Conservation (phyloP, 1,140 invertebrate genomes). For the Zelostemma sp. region DNA sequence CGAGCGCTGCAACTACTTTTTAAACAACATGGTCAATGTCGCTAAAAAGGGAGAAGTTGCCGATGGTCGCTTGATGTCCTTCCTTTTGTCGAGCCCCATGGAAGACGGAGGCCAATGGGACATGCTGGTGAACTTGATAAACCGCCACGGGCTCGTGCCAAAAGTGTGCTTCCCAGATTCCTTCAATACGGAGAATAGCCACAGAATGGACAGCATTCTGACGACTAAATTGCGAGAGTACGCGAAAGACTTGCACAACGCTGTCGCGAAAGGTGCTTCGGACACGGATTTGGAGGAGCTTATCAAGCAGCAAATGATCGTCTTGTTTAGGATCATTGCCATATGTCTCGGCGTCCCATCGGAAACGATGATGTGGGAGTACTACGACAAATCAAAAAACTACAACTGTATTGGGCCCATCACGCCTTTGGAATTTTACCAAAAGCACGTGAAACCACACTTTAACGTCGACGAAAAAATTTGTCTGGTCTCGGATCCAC, state of each 20-base stretch:
- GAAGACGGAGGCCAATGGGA: conserved; percentile 94
- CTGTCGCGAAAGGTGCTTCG: conserved; percentile 72
- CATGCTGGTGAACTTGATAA: conserved; percentile 89
- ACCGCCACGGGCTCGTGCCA: conserved; percentile 89
- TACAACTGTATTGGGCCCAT: conserved; percentile 83
- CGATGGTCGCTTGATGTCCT: conserved; percentile 83
- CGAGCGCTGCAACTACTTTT: conserved; percentile 87
- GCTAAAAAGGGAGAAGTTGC: conserved; percentile 80
- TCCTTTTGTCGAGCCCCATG: conserved; percentile 83
- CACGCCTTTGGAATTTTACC: conserved; percentile 85
- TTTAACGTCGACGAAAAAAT: conserved; percentile 89
- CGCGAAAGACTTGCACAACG: conserved; percentile 77
- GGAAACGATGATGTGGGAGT: conserved; percentile 87
- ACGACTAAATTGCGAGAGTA: conserved; percentile 90
- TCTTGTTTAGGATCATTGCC: conserved; percentile 85
- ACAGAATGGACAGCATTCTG: conserved; percentile 82
- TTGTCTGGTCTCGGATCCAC: conserved; percentile 88
- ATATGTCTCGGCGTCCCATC: conserved; percentile 86
- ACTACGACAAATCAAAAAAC: conserved; percentile 87
- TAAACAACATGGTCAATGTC: conserved; percentile 85
- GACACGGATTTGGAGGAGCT: conserved; percentile 72
- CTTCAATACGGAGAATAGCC: conserved; percentile 80
- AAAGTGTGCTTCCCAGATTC: conserved; percentile 89
- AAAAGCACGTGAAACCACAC: conserved; percentile 81
- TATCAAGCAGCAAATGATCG: conserved; percentile 78